Evolutionary conservation across 2,797 vertebrate genomes (phyloP).

Genomic region (Phataginus tricuspis): DNA sequence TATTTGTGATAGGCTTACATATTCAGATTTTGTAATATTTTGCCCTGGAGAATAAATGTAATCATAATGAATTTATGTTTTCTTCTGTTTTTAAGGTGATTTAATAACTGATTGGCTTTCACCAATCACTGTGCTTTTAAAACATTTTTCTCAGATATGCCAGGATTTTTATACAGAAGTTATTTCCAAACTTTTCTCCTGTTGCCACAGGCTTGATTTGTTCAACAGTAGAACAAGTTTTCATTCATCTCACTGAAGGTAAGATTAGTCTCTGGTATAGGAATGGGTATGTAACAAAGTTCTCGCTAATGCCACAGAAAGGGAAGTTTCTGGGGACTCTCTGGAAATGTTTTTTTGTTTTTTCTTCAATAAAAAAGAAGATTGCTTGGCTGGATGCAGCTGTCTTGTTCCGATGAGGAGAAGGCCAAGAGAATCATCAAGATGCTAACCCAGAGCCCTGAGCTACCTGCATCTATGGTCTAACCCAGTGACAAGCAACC

Average conservation of each 20-base stretch:
- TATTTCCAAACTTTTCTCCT: not conserved
- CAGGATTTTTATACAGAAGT: not conserved
- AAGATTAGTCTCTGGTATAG: not conserved
- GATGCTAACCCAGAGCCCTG: constrained; percentile 56
- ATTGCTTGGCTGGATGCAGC: constrained; percentile 20
- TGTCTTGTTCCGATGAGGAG: constrained; percentile 37
- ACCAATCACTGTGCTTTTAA: not conserved
- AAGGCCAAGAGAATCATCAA: constrained; percentile 5
- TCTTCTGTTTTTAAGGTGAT: not conserved
- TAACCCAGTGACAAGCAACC: not conserved
- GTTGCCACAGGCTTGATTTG: not conserved
- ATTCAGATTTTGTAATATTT: constrained; percentile 62
- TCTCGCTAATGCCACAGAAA: not conserved
- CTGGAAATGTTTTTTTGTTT: not conserved
- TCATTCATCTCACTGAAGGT: not conserved
- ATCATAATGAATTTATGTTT: constrained; percentile 63
- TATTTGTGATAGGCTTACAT: constrained; percentile 68
- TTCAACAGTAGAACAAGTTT: not conserved
- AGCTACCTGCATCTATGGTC: not conserved
- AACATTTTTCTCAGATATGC: not conserved
- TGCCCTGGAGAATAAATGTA: constrained; percentile 50
- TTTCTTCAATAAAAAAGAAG: constrained; percentile 58
- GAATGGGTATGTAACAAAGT: not conserved
- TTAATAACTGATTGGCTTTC: constrained; percentile 1
- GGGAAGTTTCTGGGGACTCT: not conserved